Evolutionary conservation across 2,113 vertebrate species (phyloP).

Genomic region (Spilogale gracilis): DNA sequence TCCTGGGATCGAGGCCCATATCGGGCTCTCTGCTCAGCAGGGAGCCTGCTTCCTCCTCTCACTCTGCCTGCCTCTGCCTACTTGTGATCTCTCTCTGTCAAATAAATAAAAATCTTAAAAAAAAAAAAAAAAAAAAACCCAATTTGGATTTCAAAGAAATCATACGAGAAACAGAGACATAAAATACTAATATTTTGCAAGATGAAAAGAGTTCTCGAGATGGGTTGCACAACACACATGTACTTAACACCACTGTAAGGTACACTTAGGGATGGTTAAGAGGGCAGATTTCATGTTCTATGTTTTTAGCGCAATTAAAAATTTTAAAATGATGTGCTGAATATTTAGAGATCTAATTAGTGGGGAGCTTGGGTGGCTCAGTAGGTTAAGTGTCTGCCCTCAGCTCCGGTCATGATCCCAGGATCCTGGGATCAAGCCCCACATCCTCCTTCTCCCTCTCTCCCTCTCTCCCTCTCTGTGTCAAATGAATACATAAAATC

Average conservation of each 20-base stretch:
- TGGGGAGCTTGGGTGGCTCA: neutral
- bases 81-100: too few relatives aligned
- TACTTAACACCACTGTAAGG: neutral
- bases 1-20: too few relatives aligned
- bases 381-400: neutral
- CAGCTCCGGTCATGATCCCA: neutral
- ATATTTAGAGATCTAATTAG: too few relatives aligned
- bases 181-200: neutral
- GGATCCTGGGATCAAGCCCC: neutral
- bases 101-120: too few relatives aligned
- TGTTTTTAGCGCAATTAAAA: neutral
- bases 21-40: too few relatives aligned
- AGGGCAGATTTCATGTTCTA: neutral
- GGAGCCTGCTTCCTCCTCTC: too few relatives aligned
- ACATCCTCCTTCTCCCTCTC: neutral
- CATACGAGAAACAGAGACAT: neutral
- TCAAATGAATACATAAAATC: neutral
- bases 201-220: neutral
- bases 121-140: neutral
- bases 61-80: too few relatives aligned
- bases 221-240: fast-evolving
- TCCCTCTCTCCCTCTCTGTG: neutral
- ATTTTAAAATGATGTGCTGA: neutral
- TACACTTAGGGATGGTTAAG: neutral
- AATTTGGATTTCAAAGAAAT: neutral